These are phyloP conservation scores for Synodontis membranacea DNA, from an alignment of 2,113 vertebrate genomes.

Conservation along the genomic window DNA sequence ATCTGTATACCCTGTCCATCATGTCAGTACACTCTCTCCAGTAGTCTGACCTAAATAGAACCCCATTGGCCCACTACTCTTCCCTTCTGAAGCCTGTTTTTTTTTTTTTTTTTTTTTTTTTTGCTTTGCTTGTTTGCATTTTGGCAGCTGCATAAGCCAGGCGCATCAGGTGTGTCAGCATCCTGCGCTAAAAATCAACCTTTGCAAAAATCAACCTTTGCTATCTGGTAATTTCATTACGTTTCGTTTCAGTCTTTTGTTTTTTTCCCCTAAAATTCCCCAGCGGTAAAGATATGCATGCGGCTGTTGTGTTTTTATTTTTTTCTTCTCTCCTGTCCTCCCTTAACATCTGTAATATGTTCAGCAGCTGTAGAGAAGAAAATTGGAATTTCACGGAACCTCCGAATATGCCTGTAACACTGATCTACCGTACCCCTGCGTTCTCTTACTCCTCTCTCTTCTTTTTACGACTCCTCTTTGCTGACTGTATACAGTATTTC, in stretches of 20 bases:
- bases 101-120: background rate
- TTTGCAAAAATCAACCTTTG: too few relatives aligned
- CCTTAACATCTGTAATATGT: constrained; percentile 70
- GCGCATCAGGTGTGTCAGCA: constrained; percentile 25
- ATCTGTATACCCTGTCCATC: background rate
- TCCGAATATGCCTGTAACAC: constrained; percentile 62
- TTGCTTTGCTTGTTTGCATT: background rate
- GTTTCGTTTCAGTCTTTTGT: background rate
- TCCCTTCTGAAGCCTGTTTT: background rate
- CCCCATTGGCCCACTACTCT: background rate
- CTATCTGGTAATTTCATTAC: constrained; percentile 30
- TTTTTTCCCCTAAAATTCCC: background rate
- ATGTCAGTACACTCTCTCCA: background rate
- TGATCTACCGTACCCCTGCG: constrained; percentile 61
- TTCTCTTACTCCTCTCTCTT: constrained; percentile 36
- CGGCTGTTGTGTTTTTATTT: constrained; percentile 37
- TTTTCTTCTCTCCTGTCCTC: background rate
- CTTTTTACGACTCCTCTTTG: constrained; percentile 47
- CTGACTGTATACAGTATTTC: constrained; percentile 49
- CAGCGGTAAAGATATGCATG: background rate
- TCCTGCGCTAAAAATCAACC: background rate
- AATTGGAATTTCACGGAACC: constrained; percentile 65
- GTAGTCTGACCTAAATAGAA: constrained; percentile 35
- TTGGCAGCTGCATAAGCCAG: background rate
- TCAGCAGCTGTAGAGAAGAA: constrained; percentile 78